Conservation (phyloP, 2,113 vertebrate species). For the Neolamprologus tretocephalus region DNA sequence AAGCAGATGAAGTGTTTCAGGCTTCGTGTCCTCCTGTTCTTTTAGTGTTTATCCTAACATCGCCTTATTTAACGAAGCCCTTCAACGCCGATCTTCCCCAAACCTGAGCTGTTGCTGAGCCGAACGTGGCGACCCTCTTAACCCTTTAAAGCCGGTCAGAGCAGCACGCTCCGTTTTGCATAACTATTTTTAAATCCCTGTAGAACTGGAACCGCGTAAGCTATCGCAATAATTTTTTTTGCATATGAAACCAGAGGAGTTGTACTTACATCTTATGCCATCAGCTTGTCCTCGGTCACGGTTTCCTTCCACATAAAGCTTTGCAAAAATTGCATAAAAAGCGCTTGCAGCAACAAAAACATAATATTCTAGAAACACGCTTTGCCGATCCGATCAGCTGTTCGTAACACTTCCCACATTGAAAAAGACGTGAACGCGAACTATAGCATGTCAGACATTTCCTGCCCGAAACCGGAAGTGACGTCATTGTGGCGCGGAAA, state of each 20-base stretch:
- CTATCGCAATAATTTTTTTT: accelerated
- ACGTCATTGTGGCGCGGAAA: too few species aligned
- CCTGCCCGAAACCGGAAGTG: too few species aligned
- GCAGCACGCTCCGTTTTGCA: accelerated
- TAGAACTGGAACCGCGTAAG: accelerated
- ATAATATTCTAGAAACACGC: too few species aligned
- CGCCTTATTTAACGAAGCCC: not conserved
- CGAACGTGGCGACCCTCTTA: not conserved
- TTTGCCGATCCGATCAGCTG: too few species aligned
- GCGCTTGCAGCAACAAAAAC: accelerated
- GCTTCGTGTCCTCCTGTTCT: not conserved
- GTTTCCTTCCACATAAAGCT: too few species aligned
- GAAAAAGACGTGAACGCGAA: accelerated
- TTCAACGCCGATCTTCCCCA: not conserved
- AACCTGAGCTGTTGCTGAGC: not conserved
- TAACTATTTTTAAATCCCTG: too few species aligned
- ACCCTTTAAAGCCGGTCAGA: too few species aligned
- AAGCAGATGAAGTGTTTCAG: not conserved
- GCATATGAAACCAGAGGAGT: too few species aligned
- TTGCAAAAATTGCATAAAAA: too few species aligned
- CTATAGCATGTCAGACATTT: accelerated
- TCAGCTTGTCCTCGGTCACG: accelerated
- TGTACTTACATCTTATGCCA: too few species aligned
- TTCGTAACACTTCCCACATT: accelerated
- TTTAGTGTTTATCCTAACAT: not conserved